Evolutionary conservation across 2,888 invertebrate genomes (phyloP), one percentile per base, ranked within the genome.

Genomic region (Archips crataeganus): DNA sequence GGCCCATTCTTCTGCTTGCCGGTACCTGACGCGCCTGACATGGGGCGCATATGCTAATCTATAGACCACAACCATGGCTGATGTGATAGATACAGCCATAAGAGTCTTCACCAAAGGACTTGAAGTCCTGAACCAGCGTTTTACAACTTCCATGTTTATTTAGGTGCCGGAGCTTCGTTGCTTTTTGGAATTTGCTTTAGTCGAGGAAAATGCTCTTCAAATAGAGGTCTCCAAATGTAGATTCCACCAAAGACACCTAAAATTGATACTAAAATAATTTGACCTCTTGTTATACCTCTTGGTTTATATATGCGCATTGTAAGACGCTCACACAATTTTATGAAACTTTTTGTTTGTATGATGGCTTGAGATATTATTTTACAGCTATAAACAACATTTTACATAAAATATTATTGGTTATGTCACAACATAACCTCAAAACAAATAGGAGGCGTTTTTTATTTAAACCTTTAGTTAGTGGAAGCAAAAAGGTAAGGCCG

Each of bases 221-320:
- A 86, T 8, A 93, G 59, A 2, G 95, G 95, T 80, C 87, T 91
- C 95, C 95, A 95, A 79, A 95, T 93, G 78, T 95, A 95, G 76
- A 92, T 78, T 76, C 95, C 95, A 71, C 92, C 83, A 61, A 92
- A 78, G 68, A 92, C 84, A 39, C 95, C 95, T 66, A 95, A 76
- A 77, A 93, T 75, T 47, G 90, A 81, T 13, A 87, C 90, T 61
- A 95, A 74, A 67, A 86, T 79, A 75, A 95, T 75, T 81, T 95
- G 93, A 69, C 87, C 84, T 76, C 70, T 92, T 13, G 90, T 87
- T 75, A 95, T 75, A 61, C 92, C 87, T 78, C 83, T 86, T 36
- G 92, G 92, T 80, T 82, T 90, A 77, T 89, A 87, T 76, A 95
- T 92, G 79, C 87, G 89, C 94, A 95, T 94, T 81, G 82, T 90